phyloP scores from a whole-genome alignment of 1,140 invertebrate species.

The Drosophila insularis region DNA sequence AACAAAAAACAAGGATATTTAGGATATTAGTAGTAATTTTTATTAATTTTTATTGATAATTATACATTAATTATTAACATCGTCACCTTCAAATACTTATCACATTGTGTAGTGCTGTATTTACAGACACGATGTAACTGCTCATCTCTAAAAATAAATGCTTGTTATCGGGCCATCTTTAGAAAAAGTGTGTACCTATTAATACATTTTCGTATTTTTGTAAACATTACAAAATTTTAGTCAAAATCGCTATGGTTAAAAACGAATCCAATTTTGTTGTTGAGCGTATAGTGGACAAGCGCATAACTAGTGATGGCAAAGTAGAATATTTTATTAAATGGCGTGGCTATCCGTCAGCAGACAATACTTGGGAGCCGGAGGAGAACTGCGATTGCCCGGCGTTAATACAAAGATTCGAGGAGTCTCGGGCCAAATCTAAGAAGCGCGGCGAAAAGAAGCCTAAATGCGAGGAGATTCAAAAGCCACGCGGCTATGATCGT shows the following conservation, averaged over 20 bases:
- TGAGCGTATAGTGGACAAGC: slow-evolving; percentile 82
- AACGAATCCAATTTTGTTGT: slow-evolving; percentile 80
- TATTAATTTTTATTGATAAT: too few species aligned
- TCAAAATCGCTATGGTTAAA: slow-evolving; percentile 52
- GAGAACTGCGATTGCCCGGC: slow-evolving; percentile 96
- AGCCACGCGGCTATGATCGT: slow-evolving; percentile 89
- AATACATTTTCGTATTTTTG: too few species aligned
- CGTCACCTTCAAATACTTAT: too few species aligned
- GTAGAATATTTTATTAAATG: slow-evolving; percentile 82
- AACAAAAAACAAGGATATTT: too few species aligned
- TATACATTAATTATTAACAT: too few species aligned
- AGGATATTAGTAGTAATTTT: too few species aligned
- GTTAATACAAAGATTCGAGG: slow-evolving; percentile 94
- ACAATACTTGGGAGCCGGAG: slow-evolving; percentile 94
- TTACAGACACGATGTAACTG: too few species aligned
- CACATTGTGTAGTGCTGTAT: too few species aligned
- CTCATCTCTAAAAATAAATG: neutral
- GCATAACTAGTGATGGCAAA: slow-evolving; percentile 80
- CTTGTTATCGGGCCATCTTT: neutral
- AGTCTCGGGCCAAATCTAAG: slow-evolving; percentile 87
- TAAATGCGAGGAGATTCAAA: slow-evolving; percentile 78
- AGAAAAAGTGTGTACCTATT: slow-evolving; percentile 17
- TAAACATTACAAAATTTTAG: slow-evolving; percentile 20
- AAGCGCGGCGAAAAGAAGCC: slow-evolving; percentile 82
- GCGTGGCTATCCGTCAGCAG: slow-evolving; percentile 83